A percentile compares a stretch with the other conserved stretches of the same genome.
These are phyloP conservation scores for Fringilla coelebs DNA, from an alignment of 2,797 vertebrate species.

Conservation along the genomic window DNA sequence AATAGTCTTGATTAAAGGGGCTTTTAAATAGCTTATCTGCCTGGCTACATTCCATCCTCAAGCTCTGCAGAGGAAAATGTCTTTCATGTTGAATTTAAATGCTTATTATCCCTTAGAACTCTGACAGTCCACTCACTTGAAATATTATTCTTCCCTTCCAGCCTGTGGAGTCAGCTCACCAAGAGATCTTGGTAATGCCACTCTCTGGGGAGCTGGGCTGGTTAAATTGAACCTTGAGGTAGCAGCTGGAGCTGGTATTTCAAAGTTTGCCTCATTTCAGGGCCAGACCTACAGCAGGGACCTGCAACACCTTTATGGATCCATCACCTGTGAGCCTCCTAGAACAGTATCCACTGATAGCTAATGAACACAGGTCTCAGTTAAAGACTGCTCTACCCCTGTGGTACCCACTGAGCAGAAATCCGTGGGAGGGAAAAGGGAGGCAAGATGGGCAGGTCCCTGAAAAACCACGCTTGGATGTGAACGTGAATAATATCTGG, in stretches of 20 bases:
- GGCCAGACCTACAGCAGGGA: background rate
- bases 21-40: constrained; percentile 38
- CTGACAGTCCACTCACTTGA: constrained; percentile 25
- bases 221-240: background rate
- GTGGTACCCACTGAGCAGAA: background rate
- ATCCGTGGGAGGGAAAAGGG: background rate
- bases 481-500: background rate
- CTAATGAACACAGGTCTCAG: background rate
- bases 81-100: constrained; percentile 56
- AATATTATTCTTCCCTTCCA: constrained; percentile 13
- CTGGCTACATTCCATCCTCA: background rate
- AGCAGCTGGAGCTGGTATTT: background rate
- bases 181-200: constrained; percentile 11
- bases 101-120: constrained; percentile 48
- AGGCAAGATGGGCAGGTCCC: background rate
- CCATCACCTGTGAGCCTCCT: background rate
- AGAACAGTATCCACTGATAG: background rate
- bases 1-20: constrained; percentile 43
- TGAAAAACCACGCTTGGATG: background rate
- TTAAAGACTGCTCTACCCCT: background rate
- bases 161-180: background rate
- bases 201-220: background rate
- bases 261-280: background rate
- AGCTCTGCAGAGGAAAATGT: constrained; percentile 3
- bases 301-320: accelerated